Base-by-base conservation (phyloP, 2,113 vertebrate genomes). In the Oenanthe melanoleuca region DNA sequence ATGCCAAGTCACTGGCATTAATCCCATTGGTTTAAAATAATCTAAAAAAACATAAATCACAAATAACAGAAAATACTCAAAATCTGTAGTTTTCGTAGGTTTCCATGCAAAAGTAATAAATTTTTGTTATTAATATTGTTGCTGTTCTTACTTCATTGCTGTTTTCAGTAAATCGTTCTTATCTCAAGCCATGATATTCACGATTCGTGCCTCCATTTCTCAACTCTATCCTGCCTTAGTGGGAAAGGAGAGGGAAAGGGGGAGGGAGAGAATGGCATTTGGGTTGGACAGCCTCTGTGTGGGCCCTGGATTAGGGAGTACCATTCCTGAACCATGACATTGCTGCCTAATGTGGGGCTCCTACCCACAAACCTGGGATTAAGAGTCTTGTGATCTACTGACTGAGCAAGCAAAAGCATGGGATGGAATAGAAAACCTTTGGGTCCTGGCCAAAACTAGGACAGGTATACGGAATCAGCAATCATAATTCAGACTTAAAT, bases 271-370 rank as follows among this genome's bases (percentile, higher is more conserved):
- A 64, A 71, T 8, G 14, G 19, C 3, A 5, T 24, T 16, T 66
- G 19, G 23, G 60, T 66, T 65, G 44, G 15, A 66, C 5, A 45
- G 60, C 26, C 23, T 60, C 26, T 11, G 19, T 52, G 28, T 12
- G 11, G 12, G 6, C 11, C 38, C 8, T 29, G 28, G 50, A 40
- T 38, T 25, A 17, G n/a, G 13, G 16, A 81, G 11, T 25, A 53
- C 7, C 0, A 0, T 29, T 60, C 49, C 33, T 44, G 52, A 73
- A 52, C 15, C 38, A 38, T 1, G 4, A 47, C 16, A 47, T 6
- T 45, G n/a, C n/a, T 67, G 24, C 24, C 16, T 28, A 21, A 8
- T 10, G 6, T 17, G n/a, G 24, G 38, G 21, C 20, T 81, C 24
- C n/a, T 45, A 60, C 7, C 4, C 45, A 38, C 28, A 60, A 3